Evolutionary conservation across 2,888 invertebrate species (phyloP), one percentile per base, ranked within the genome.

Genomic region (Drosophila kambysellisi): DNA sequence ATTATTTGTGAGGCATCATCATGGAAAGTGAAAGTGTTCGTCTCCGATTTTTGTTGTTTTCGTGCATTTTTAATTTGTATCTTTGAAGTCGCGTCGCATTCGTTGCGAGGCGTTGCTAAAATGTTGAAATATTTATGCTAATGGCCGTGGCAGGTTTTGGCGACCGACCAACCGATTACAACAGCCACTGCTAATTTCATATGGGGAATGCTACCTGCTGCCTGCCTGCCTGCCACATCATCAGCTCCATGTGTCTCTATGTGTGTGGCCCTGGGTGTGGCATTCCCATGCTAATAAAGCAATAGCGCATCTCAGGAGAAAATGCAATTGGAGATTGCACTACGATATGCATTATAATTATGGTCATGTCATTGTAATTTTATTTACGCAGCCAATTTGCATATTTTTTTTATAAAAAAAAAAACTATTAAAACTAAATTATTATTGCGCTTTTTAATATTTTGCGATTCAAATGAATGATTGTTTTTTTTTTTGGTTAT

Each of bases 21-120:
- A 70, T 75, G 66, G 76, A 88, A 86, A 86, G 85, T 88, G 85
- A 86, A 86, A 86, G 85, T 86, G 83, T 53, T 68, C 25, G 67
- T 58, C 78, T 65, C 65, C 20, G 1, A 66, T 67, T 67, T 66
- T 69, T 56, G 29, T 56, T 52, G 61, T 58, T 68, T 70, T 88
- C 85, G 86, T 86, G 85, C 85, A 86, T 86, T 82, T 75, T 78
- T 83, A 86, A 88, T 86, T 86, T 80, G 86, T 76, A 79, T 73
- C 77, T 83, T 53, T 39, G 33, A 61, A 35, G 53, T 51, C 11
- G 15, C 54, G 41, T 39, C 35, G 61, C 41, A 53, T 54, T 35
- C 17, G 74, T 68, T 75, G 85, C 81, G 74, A 66, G 71, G 73
- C 71, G 70, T 68, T 69, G 76, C 79, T 67, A 65, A 79, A 62